Percentiles rank a stretch among this genome's conserved stretches.
Conservation (phyloP, 1,140 invertebrate genomes). For the Pararge aegeria region DNA sequence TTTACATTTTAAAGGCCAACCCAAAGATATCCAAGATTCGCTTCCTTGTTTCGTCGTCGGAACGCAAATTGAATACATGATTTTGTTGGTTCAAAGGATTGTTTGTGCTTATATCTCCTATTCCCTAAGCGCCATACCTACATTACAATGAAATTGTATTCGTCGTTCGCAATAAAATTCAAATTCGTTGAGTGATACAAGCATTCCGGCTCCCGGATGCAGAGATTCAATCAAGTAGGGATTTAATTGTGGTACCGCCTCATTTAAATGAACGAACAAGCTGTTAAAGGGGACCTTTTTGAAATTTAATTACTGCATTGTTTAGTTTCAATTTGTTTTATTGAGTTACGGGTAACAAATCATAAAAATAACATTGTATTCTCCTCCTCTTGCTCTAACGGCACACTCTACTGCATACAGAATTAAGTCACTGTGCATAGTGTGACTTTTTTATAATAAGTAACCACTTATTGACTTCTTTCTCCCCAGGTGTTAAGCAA, state of each 20-base stretch:
- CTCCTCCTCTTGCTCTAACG: too few relatives aligned
- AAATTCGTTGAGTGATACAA: conserved; percentile 51
- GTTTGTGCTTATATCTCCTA: conserved; percentile 50
- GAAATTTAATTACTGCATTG: conserved; percentile 20
- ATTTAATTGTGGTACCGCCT: conserved; percentile 49
- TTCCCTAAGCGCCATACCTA: conserved; percentile 45
- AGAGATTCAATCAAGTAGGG: conserved; percentile 64
- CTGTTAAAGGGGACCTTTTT: conserved; percentile 14
- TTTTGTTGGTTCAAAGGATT: conserved; percentile 49
- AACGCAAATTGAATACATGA: conserved; percentile 64
- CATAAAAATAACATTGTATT: background rate
- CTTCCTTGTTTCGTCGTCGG: conserved; percentile 25
- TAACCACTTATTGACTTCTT: too few relatives aligned
- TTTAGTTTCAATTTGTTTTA: conserved; percentile 11
- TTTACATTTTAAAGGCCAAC: background rate
- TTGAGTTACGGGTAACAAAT: background rate
- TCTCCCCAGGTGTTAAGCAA: too few relatives aligned
- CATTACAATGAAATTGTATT: conserved; percentile 61
- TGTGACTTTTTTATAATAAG: too few relatives aligned
- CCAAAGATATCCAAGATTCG: background rate
- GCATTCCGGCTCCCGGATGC: conserved; percentile 22
- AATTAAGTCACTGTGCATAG: too few relatives aligned
- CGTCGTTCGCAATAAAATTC: conserved; percentile 61
- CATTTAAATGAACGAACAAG: conserved; percentile 52
- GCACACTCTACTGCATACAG: too few relatives aligned